phyloP scores from a whole-genome alignment of 1,140 invertebrate genomes.

The Euglossa dilemma region DNA sequence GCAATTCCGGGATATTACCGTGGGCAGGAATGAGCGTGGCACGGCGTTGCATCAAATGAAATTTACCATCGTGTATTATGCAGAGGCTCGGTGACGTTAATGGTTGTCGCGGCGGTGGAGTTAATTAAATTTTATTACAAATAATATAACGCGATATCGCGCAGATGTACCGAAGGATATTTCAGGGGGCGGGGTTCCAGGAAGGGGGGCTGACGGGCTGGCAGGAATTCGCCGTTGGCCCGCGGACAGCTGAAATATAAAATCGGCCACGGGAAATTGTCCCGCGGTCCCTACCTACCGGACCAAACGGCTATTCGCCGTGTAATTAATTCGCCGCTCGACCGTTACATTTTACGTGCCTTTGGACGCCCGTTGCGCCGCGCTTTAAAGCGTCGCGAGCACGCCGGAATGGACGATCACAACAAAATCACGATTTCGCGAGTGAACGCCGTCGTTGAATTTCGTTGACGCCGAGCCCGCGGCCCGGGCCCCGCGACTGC shows the following conservation, averaged over 20 bases:
- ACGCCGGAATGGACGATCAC: background rate
- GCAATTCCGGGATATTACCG: slow-evolving; percentile 54
- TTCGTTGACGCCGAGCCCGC: too few relatives aligned
- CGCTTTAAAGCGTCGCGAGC: slow-evolving; percentile 21
- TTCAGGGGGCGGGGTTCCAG: background rate
- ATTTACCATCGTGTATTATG: slow-evolving; percentile 62
- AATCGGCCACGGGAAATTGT: slow-evolving; percentile 39
- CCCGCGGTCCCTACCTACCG: slow-evolving; percentile 32
- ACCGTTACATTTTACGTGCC: slow-evolving; percentile 37
- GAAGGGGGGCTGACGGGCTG: too few relatives aligned
- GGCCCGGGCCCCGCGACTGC: background rate
- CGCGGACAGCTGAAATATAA: slow-evolving; percentile 49
- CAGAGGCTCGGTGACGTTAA: slow-evolving; percentile 44
- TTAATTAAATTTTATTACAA: slow-evolving; percentile 71
- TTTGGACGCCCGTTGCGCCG: slow-evolving; percentile 8
- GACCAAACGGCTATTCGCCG: slow-evolving; percentile 19
- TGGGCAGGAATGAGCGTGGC: slow-evolving; percentile 36
- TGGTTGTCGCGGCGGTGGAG: slow-evolving; percentile 49
- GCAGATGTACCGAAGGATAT: slow-evolving; percentile 6
- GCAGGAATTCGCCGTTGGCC: slow-evolving; percentile 29
- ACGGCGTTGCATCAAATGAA: slow-evolving; percentile 44
- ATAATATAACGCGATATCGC: slow-evolving; percentile 64
- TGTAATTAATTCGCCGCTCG: slow-evolving; percentile 52
- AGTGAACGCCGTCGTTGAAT: background rate
- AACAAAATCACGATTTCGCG: background rate